These are phyloP conservation scores for Anarhynchus alexandrinus DNA, from an alignment of 2,113 vertebrate genomes.

Conservation along the genomic window DNA sequence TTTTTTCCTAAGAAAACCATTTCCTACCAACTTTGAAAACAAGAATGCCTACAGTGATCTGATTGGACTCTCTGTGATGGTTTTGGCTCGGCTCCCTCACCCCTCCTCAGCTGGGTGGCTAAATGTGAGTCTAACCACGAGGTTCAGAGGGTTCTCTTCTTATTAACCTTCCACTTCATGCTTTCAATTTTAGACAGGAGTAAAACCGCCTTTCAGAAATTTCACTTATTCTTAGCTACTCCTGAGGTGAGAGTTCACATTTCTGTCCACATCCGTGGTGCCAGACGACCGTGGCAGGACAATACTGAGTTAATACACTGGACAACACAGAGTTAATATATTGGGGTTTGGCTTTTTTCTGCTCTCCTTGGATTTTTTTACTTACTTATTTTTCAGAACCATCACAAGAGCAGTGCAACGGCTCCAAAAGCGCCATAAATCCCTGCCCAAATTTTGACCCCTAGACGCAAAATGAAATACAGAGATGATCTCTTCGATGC, in stretches of 20 bases:
- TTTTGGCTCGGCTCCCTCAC: slow-evolving; percentile 54
- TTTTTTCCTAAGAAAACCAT: slow-evolving; percentile 53
- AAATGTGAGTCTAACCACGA: slow-evolving; percentile 6
- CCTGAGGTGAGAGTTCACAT: background rate
- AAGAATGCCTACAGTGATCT: slow-evolving; percentile 39
- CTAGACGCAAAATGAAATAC: background rate
- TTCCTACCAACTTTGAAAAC: slow-evolving; percentile 58
- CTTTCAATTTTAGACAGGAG: slow-evolving; percentile 35
- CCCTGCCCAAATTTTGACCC: background rate
- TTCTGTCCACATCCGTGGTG: background rate
- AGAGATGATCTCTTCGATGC: background rate
- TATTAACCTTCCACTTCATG: slow-evolving; percentile 35
- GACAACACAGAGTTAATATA: background rate
- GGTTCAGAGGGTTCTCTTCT: background rate
- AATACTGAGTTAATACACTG: background rate
- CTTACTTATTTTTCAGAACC: background rate
- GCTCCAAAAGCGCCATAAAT: background rate
- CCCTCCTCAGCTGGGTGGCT: slow-evolving; percentile 31
- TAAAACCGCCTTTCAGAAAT: background rate
- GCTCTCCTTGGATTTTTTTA: background rate
- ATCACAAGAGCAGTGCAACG: background rate
- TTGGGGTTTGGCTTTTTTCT: background rate
- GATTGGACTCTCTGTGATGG: slow-evolving; percentile 38
- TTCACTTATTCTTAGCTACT: background rate
- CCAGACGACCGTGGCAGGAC: background rate